A percentile compares a stretch with the other conserved stretches of the same genome.
phyloP scores from a whole-genome alignment of 92 coral and sea anemone species.

The Bergia sp. region DNA sequence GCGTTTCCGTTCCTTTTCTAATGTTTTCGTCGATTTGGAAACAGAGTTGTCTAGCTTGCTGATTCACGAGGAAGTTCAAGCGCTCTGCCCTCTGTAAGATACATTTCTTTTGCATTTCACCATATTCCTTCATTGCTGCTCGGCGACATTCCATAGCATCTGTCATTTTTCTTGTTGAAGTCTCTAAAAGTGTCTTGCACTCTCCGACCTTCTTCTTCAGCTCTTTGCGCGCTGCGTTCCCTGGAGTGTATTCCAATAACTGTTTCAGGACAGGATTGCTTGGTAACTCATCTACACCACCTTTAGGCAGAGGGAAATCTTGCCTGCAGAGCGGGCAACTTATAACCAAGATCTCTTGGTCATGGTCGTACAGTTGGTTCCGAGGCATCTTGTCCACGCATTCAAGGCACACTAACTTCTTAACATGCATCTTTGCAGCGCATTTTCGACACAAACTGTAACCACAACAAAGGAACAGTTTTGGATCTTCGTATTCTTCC shows the following conservation, averaged over 20 bases:
- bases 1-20: not conserved
- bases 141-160: not conserved
- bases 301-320: not conserved
- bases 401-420: not conserved
- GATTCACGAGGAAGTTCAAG: not conserved
- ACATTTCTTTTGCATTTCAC: slow-evolving; percentile 15
- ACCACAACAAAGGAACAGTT: slow-evolving; percentile 32
- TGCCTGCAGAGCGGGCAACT: not conserved
- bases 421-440: slow-evolving; percentile 19
- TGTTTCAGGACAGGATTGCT: not conserved
- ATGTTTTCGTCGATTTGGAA: slow-evolving; percentile 25
- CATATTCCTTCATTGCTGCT: not conserved
- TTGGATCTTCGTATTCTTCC: slow-evolving; percentile 38
- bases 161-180: not conserved
- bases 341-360: not conserved
- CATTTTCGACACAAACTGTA: slow-evolving; percentile 41
- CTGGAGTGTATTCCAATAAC: not conserved
- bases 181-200: not conserved
- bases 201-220: not conserved
- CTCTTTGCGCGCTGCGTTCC: not conserved
- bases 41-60: slow-evolving; percentile 25
- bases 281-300: not conserved
- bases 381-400: slow-evolving; percentile 23
- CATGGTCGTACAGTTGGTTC: not conserved
- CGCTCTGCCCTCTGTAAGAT: slow-evolving; percentile 21